A percentile compares a stretch with the other conserved stretches of the same genome.
Evolutionary conservation across 1,140 invertebrate species (phyloP).

Genomic region (Campoletis sonorensis): DNA sequence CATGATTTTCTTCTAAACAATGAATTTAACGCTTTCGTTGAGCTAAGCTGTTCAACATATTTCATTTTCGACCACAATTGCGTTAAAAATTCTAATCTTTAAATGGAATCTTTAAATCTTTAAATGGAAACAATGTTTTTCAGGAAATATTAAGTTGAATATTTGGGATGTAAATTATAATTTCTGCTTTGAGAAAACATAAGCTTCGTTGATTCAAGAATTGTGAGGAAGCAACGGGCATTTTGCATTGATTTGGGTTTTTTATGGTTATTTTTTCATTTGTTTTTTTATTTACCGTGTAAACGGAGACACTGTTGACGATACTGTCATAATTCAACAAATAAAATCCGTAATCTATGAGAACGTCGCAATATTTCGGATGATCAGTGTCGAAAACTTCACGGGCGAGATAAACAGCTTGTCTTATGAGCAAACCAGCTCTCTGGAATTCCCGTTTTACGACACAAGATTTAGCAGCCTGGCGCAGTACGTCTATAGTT

Average conservation of each 20-base stretch:
- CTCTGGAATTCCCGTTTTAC: conserved; percentile 89
- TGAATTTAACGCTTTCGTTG: not conserved
- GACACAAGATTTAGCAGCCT: conserved; percentile 91
- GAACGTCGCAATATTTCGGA: conserved; percentile 88
- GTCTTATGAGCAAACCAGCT: conserved; percentile 87
- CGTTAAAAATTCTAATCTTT: too few relatives aligned
- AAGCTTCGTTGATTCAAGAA: too few relatives aligned
- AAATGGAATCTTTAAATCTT: too few relatives aligned
- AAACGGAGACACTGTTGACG: conserved; percentile 87
- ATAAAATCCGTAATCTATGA: conserved; percentile 93
- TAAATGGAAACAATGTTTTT: too few relatives aligned
- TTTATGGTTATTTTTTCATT: too few relatives aligned
- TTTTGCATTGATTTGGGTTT: too few relatives aligned
- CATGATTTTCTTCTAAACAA: not conserved
- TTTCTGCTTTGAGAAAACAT: too few relatives aligned
- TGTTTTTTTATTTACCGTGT: conserved; percentile 82
- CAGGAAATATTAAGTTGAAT: too few relatives aligned
- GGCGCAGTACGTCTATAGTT: conserved; percentile 87
- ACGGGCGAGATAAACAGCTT: conserved; percentile 86
- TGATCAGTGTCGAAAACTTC: conserved; percentile 84
- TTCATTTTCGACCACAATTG: too few relatives aligned
- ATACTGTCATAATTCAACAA: conserved; percentile 93
- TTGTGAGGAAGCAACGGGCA: too few relatives aligned
- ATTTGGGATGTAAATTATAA: too few relatives aligned
- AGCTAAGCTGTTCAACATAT: too few relatives aligned